A percentile compares a stretch with the other conserved stretches of the same genome.
These are phyloP conservation scores for Yponomeuta cagnagella DNA, from an alignment of 2,888 invertebrate species.

Conservation along the genomic window DNA sequence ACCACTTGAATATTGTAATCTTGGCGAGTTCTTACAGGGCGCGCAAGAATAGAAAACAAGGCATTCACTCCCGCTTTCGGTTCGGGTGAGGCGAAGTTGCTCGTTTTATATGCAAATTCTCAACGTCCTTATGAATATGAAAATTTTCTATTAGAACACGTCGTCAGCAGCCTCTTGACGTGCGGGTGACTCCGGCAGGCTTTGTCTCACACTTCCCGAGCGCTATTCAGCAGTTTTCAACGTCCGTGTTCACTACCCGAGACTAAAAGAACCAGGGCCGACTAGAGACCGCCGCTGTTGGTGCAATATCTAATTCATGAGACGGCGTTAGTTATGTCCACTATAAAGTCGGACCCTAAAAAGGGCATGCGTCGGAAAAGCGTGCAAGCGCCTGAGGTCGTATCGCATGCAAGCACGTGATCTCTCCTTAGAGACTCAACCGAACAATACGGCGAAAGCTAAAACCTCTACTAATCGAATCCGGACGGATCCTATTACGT, in stretches of 20 bases:
- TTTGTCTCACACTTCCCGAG: slow-evolving; percentile 29
- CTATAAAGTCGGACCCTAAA: slow-evolving; percentile 10
- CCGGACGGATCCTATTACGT: neutral
- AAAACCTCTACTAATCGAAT: neutral
- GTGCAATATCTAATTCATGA: slow-evolving; percentile 14
- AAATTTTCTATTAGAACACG: slow-evolving; percentile 75
- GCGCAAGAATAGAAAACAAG: slow-evolving; percentile 57
- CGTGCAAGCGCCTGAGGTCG: slow-evolving; percentile 18
- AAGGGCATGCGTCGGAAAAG: slow-evolving; percentile 14
- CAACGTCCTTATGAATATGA: slow-evolving; percentile 74
- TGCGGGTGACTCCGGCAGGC: slow-evolving; percentile 38
- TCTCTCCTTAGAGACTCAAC: slow-evolving; percentile 33
- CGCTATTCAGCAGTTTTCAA: slow-evolving; percentile 38
- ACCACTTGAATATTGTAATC: slow-evolving; percentile 16
- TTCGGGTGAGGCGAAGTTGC: slow-evolving; percentile 51
- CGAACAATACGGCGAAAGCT: neutral
- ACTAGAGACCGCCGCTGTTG: neutral
- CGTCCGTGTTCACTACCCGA: neutral
- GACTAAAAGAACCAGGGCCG: neutral
- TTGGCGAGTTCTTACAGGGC: slow-evolving; percentile 50
- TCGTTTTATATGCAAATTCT: slow-evolving; percentile 74
- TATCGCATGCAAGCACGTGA: slow-evolving; percentile 48
- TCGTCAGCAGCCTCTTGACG: slow-evolving; percentile 67
- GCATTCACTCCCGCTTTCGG: slow-evolving; percentile 45
- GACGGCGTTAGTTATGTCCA: slow-evolving; percentile 11